Evolutionary conservation across 92 coral and sea anemone species (phyloP).

Genomic region (Muricea muricata): DNA sequence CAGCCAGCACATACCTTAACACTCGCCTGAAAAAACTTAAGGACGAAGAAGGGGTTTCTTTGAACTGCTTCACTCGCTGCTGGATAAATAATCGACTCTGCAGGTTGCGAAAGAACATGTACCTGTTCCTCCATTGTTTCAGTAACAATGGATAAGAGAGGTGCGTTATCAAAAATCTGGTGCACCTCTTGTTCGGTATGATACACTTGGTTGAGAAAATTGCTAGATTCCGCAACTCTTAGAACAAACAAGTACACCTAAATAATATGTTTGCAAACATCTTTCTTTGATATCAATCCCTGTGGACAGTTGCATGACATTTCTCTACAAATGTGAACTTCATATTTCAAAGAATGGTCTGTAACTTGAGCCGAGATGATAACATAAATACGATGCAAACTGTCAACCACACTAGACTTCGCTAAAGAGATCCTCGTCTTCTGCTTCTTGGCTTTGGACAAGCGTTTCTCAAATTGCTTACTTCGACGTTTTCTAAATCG

Average conservation of each 20-base stretch:
- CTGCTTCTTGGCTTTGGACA: slow-evolving; percentile 33
- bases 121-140: neutral
- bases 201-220: slow-evolving; percentile 4
- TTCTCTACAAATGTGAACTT: slow-evolving; percentile 23
- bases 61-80: slow-evolving; percentile 40
- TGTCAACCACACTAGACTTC: slow-evolving; percentile 5
- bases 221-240: slow-evolving; percentile 21
- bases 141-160: neutral
- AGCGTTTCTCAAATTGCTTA: slow-evolving; percentile 1
- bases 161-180: neutral
- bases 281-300: slow-evolving; percentile 32
- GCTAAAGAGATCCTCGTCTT: slow-evolving; percentile 6
- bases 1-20: slow-evolving; percentile 44
- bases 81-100: neutral
- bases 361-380: slow-evolving; percentile 35
- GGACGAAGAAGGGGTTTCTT: neutral
- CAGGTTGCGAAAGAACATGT: neutral
- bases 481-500: slow-evolving; percentile 14
- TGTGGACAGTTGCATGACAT: slow-evolving; percentile 29
- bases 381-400: slow-evolving; percentile 19
- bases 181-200: neutral
- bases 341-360: slow-evolving; percentile 32
- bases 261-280: slow-evolving; percentile 45
- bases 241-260: slow-evolving; percentile 36
- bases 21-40: slow-evolving; percentile 19